phyloP scores from a whole-genome alignment of 2,888 invertebrate genomes.

The Sylvicola fuscatus region DNA sequence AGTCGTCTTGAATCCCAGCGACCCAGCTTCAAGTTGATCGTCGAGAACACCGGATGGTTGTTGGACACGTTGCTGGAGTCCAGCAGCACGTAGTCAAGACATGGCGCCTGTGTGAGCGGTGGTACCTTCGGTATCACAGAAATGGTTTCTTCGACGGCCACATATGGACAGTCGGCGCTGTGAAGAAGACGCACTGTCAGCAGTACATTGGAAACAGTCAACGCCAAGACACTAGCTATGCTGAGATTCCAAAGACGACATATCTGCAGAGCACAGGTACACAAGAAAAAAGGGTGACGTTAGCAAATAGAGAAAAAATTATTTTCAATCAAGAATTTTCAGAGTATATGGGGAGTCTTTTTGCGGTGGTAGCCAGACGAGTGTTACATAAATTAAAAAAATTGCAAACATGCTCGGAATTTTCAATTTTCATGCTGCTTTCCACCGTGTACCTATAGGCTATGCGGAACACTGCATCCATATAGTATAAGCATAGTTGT shows the following conservation, averaged over 20 bases:
- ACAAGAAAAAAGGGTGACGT: no score
- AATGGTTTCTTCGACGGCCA: conserved; percentile 7
- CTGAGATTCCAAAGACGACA: conserved; percentile 5
- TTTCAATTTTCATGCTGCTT: no score
- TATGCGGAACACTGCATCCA: no score
- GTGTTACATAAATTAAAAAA: no score
- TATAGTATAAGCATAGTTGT: no score
- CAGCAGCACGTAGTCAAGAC: conserved; percentile 7
- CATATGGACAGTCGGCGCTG: conserved; percentile 22
- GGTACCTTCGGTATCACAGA: conserved; percentile 9
- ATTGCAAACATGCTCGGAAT: no score
- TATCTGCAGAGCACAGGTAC: conserved; percentile 1
- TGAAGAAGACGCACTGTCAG: conserved; percentile 35
- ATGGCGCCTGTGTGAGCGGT: conserved; percentile 8
- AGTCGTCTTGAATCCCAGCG: conserved; percentile 52
- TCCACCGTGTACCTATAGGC: no score
- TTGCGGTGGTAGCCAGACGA: no score
- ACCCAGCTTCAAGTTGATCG: conserved; percentile 43
- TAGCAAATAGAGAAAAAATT: no score
- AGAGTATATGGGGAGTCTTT: no score
- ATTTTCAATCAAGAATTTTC: no score
- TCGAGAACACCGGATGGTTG: conserved; percentile 27
- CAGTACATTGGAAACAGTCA: conserved; percentile 42
- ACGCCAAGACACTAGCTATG: conserved; percentile 29
- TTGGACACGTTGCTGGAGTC: conserved; percentile 16